phyloP scores from a whole-genome alignment of 2,797 vertebrate species.

The Acrocephalus scirpaceus region DNA sequence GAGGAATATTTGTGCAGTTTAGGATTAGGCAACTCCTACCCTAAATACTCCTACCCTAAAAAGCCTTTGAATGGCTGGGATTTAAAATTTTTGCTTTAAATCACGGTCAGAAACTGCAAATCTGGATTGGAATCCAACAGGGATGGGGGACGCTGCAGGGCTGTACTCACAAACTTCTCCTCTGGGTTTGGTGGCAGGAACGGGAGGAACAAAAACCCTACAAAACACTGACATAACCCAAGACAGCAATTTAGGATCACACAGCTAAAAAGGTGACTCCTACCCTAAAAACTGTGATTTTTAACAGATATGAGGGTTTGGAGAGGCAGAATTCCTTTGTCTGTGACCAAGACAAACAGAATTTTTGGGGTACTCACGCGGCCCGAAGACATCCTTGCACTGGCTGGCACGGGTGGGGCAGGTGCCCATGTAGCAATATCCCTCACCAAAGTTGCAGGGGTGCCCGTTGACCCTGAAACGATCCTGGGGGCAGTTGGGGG shows the following conservation, averaged over 20 bases:
- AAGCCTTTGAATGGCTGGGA: background rate
- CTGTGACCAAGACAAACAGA: no score
- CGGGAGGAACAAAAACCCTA: background rate
- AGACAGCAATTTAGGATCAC: background rate
- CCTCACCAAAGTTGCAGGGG: constrained; percentile 75
- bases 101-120: background rate
- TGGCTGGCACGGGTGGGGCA: constrained; percentile 84
- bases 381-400: constrained; percentile 83
- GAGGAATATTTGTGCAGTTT: no score
- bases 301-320: no score
- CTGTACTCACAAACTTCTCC: constrained; percentile 33
- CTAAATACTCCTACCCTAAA: no score
- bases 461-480: constrained; percentile 86
- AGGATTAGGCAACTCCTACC: no score
- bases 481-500: constrained; percentile 79
- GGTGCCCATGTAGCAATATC: constrained; percentile 86
- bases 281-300: background rate
- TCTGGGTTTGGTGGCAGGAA: constrained; percentile 43
- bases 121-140: rapidly evolving
- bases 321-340: no score
- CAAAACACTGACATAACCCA: no score
- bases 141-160: background rate
- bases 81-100: background rate
- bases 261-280: background rate
- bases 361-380: constrained; percentile 69